phyloP scores from a whole-genome alignment of 2,888 invertebrate genomes.

The Lasiommata megera region DNA sequence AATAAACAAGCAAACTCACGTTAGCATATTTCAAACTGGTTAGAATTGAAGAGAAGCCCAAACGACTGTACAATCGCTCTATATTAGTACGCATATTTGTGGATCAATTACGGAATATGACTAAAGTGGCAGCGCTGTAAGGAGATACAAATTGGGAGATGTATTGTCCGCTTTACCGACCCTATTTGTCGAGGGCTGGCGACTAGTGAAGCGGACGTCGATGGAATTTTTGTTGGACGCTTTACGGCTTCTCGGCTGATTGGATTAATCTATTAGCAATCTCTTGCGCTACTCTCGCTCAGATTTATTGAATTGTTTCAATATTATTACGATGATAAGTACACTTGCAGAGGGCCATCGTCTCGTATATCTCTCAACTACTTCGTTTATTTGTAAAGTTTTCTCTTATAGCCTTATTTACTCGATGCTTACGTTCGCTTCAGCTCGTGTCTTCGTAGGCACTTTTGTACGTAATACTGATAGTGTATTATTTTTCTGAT shows the following conservation, averaged over 20 bases:
- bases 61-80: too few species aligned
- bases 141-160: not conserved
- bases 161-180: slow-evolving; percentile 3
- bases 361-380: slow-evolving; percentile 12
- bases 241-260: slow-evolving; percentile 29
- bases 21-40: too few species aligned
- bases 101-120: too few species aligned
- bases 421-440: not conserved
- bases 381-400: slow-evolving; percentile 14
- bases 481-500: not conserved
- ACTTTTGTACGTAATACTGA: not conserved
- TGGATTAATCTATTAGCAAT: slow-evolving; percentile 34
- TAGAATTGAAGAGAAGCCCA: too few species aligned
- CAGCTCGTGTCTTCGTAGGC: not conserved
- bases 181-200: slow-evolving; percentile 10
- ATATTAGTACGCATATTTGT: too few species aligned
- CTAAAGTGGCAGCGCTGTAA: too few species aligned
- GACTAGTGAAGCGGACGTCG: slow-evolving; percentile 5
- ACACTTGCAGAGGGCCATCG: slow-evolving; percentile 11
- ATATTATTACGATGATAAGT: slow-evolving; percentile 21
- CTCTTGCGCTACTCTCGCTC: slow-evolving; percentile 22
- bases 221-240: slow-evolving; percentile 25
- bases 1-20: too few species aligned
- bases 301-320: slow-evolving; percentile 26
- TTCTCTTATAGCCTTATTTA: slow-evolving; percentile 3